Evolutionary conservation across 2,888 invertebrate genomes (phyloP), one percentile per base, ranked within the genome.

Genomic region (Macrosoma leucophasiata): DNA sequence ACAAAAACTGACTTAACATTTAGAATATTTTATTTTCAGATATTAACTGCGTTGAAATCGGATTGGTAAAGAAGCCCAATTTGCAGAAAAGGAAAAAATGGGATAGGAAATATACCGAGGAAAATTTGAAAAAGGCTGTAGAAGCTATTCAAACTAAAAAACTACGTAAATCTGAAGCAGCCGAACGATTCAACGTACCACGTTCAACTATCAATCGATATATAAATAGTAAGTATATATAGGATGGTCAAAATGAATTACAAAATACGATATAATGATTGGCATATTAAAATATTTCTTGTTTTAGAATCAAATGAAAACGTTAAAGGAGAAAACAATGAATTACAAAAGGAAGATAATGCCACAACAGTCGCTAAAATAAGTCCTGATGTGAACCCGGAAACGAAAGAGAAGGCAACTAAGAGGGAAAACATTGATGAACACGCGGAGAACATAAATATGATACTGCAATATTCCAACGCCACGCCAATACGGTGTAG

Each of bases 401-500:
- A 43, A 25, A 39, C 46, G 31, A 35, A 45, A 22, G 42, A 41
- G n/a, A 17, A 36, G 5, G 18, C 39, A 20, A 44, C 41, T 22
- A 48, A 42, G 34, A 43, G 30, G 1, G 55, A 65, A 0, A 72
- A 76, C 40, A 36, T 72, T 1, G 67, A 71, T 21, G 58, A 68
- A 43, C 74, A 75, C 23, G 52, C 67, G 2, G 74, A 75, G 2
- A 76, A 74, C 22, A 65, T 76, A 2, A 58, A 51, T 26, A 60
- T 60, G 0, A 58, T 78, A 2, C 39, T 55, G 13, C 28, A 33
- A 0, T 50, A 46, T 14, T 52, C 74, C 0, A 75, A 72, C 41
- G 71, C 72, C 0, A 69, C 72, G 0, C 67, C 67, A 0, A 62
- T 75, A 2, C 55, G 69, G 0, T 55, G 59, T 13, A 52, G 55